Conservation (phyloP, 2,888 invertebrate genomes). For the Urechis unicinctus region DNA sequence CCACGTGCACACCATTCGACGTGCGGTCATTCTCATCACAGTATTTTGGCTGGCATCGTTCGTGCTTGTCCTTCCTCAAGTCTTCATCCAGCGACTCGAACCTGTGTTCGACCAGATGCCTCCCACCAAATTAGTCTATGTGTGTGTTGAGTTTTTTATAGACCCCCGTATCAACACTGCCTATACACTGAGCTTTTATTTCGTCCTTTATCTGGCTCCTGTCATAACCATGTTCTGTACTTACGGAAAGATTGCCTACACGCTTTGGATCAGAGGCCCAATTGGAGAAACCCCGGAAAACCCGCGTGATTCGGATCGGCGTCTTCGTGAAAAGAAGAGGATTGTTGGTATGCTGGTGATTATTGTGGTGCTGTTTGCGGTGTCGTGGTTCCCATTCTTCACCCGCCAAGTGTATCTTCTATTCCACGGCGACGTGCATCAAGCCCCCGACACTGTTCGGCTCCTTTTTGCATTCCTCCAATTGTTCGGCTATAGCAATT, state of each 20-base stretch:
- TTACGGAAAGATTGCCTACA: constrained; percentile 29
- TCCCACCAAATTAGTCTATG: constrained; percentile 18
- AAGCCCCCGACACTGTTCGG: constrained; percentile 12
- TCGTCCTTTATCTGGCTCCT: constrained; percentile 26
- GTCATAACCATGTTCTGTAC: constrained; percentile 27
- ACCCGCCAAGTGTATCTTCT: constrained; percentile 20
- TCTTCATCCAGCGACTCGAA: constrained; percentile 28
- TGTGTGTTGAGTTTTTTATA: constrained; percentile 28
- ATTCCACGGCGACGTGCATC: constrained; percentile 16
- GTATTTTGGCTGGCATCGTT: constrained; percentile 28
- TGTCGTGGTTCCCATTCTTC: constrained; percentile 38
- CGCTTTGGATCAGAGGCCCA: constrained; percentile 30
- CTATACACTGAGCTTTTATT: constrained; percentile 25
- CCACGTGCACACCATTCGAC: constrained; percentile 24
- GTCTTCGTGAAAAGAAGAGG: constrained; percentile 26
- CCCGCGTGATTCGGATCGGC: constrained; percentile 22
- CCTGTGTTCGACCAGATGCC: constrained; percentile 8
- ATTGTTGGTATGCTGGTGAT: constrained; percentile 32
- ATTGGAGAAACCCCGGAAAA: constrained; percentile 28
- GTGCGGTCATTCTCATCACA: constrained; percentile 24
- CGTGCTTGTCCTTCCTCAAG: constrained; percentile 26
- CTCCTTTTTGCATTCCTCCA: constrained; percentile 29
- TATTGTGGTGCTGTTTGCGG: constrained; percentile 30
- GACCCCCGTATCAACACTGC: constrained; percentile 16
- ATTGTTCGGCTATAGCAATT: constrained; percentile 34